Evolutionary conservation across 2,888 invertebrate genomes (phyloP), one percentile per base, ranked within the genome.

Genomic region (Coelopa pilipes): DNA sequence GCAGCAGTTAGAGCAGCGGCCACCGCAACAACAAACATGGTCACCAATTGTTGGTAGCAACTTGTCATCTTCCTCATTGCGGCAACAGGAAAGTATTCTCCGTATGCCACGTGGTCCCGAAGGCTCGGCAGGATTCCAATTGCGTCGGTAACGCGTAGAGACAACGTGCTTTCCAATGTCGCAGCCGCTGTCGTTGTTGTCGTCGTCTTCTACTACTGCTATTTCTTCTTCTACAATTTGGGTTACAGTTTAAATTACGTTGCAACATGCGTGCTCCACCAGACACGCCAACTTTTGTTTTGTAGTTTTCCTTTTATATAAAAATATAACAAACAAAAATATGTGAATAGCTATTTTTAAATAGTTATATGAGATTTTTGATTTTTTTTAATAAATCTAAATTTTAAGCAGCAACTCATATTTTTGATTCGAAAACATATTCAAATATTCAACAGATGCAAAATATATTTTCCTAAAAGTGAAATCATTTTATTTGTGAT

Each of bases 41-140:
- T 86, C 85, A 15, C 85, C 84, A 1, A 82, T 85, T 71, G 84
- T 83, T 1, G 85, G 82, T 13, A 83, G 82, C 68, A 82, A 81
- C 69, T 84, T 81, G 4, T 85, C 86, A 1, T 83, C 84, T 4
- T 47, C 77, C 70, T 73, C 75, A 19, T 79, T 66, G 63, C 79
- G 77, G 62, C 79, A 76, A 72, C 76, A 77, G 15, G 76, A 85
- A 73, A 84, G 80, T 76, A 77, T 95, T 73, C 89, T 95, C 82
- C 89, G 95, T 80, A 89, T 93, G 84, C 95, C 95, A 0, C 90
- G 90, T 80, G 94, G 94, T 53, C 95, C 95, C 1, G 94, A 95
- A 81, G 94, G 94, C 77, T 93, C 93, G 67, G 89, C 88, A 80
- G 93, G 93, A 65, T 93, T 93, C 83, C 91, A 90, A 81, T 87